A percentile compares a stretch with the other conserved stretches of the same genome.
These are phyloP conservation scores for Cosmia pyralina DNA, from an alignment of 2,888 invertebrate genomes.

Conservation along the genomic window DNA sequence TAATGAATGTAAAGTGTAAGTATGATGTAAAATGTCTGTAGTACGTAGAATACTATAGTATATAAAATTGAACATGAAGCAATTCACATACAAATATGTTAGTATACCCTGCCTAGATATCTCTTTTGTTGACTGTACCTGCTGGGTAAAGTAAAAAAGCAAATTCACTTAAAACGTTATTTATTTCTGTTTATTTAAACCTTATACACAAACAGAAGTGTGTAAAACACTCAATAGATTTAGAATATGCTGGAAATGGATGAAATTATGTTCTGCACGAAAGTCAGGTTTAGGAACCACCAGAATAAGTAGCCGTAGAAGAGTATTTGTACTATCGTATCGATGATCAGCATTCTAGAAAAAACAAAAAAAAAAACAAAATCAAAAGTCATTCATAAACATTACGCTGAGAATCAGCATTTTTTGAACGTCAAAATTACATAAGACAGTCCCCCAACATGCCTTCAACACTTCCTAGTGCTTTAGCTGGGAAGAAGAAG, in stretches of 20 bases:
- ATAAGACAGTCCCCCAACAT: not conserved
- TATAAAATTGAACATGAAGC: no score
- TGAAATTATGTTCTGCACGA: slow-evolving; percentile 32
- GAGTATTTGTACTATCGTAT: slow-evolving; percentile 62
- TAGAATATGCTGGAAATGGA: not conserved
- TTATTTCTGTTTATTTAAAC: slow-evolving; percentile 2
- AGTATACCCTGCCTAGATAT: no score
- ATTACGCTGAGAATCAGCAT: not conserved
- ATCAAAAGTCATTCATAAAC: not conserved
- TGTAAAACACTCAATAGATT: not conserved
- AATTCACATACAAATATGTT: no score
- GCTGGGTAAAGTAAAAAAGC: slow-evolving; percentile 12
- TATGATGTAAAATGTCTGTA: no score
- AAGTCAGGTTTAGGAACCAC: slow-evolving; percentile 69
- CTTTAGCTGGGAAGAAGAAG: not conserved
- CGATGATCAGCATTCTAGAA: slow-evolving; percentile 76
- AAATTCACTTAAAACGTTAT: slow-evolving; percentile 14
- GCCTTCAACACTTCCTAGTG: not conserved
- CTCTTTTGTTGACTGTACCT: no score
- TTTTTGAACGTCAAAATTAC: not conserved
- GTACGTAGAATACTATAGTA: no score
- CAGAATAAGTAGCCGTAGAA: slow-evolving; percentile 73
- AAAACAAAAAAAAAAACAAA: not conserved
- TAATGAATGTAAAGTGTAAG: no score
- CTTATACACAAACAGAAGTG: not conserved